Percentiles rank a stretch among this genome's conserved stretches.
Conservation (phyloP, 2,797 vertebrate species). For the Cyclopterus lumpus region DNA sequence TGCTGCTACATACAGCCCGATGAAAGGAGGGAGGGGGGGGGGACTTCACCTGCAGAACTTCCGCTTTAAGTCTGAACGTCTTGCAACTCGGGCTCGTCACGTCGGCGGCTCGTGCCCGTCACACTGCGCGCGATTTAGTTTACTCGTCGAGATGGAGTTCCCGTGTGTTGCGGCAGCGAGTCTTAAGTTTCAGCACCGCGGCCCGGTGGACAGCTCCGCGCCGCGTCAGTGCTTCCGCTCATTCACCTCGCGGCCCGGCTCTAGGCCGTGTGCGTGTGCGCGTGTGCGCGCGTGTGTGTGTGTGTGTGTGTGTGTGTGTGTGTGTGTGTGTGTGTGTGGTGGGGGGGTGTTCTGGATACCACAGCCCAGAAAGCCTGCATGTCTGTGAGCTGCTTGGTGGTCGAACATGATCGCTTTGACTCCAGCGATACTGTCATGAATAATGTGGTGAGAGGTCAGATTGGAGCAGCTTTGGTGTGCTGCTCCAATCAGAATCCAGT, state of each 20-base stretch:
- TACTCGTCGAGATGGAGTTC: neutral
- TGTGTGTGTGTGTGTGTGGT: constrained; percentile 6
- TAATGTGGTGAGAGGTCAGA: neutral
- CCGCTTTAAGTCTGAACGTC: constrained; percentile 26
- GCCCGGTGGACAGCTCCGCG: constrained; percentile 74
- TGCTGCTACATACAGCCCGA: constrained; percentile 22
- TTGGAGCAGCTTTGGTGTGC: neutral
- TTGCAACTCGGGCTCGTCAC: neutral
- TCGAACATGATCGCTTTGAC: neutral
- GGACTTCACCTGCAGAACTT: constrained; percentile 50
- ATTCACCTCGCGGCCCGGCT: constrained; percentile 55
- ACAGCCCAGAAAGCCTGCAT: neutral
- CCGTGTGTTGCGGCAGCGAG: constrained; percentile 52
- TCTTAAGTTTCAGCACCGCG: constrained; percentile 75
- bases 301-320: no score
- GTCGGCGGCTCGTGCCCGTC: no score
- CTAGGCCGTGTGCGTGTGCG: constrained; percentile 28
- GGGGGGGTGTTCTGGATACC: neutral
- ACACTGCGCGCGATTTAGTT: neutral
- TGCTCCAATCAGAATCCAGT: constrained; percentile 8
- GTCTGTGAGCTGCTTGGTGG: neutral
- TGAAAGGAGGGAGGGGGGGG: neutral
- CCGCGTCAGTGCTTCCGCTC: constrained; percentile 54
- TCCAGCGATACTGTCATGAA: constrained; percentile 1
- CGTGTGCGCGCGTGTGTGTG: no score